These are phyloP conservation scores for Sthenelais limicola DNA, from an alignment of 2,888 invertebrate genomes.

Conservation along the genomic window DNA sequence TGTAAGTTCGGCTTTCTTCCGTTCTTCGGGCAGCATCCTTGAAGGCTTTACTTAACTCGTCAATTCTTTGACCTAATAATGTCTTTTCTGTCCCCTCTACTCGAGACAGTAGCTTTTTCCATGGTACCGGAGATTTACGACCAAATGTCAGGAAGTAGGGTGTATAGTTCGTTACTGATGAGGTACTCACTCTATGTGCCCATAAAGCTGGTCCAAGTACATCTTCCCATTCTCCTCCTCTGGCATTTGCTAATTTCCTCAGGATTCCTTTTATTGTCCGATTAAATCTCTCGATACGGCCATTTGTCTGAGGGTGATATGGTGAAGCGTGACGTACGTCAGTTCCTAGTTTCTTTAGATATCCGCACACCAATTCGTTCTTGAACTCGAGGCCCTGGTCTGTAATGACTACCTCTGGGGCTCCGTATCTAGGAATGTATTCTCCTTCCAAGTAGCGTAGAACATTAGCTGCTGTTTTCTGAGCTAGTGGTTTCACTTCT, in stretches of 20 bases:
- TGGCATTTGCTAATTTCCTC: not conserved
- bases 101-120: too few relatives aligned
- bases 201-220: not conserved
- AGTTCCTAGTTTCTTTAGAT: not conserved
- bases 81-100: too few relatives aligned
- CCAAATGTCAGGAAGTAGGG: slow-evolving; percentile 19
- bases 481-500: not conserved
- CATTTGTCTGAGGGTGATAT: slow-evolving; percentile 1
- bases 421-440: not conserved
- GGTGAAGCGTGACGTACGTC: not conserved
- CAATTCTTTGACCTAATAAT: too few relatives aligned
- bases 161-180: not conserved
- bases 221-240: slow-evolving; percentile 4
- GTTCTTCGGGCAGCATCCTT: too few relatives aligned
- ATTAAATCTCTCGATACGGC: not conserved
- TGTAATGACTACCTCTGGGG: not conserved
- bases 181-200: not conserved
- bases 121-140: not conserved
- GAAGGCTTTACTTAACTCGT: too few relatives aligned
- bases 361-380: not conserved
- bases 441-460: not conserved
- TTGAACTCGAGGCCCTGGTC: slow-evolving; percentile 16
- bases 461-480: not conserved
- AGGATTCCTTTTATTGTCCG: not conserved
- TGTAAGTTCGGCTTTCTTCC: too few relatives aligned